These are phyloP conservation scores for Berghia stephanieae DNA, from an alignment of 1,140 invertebrate species.

Conservation along the genomic window DNA sequence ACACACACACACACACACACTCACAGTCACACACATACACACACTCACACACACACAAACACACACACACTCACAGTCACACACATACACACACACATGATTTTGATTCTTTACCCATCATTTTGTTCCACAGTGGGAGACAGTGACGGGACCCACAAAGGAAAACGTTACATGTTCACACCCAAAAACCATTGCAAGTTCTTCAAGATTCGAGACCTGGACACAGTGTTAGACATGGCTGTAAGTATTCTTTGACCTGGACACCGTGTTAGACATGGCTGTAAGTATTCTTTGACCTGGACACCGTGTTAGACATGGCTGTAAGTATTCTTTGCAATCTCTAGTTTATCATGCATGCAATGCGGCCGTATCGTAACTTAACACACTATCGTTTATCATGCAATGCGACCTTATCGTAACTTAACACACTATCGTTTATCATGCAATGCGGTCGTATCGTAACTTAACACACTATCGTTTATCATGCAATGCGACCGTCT, in stretches of 20 bases:
- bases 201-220: slow-evolving; percentile 51
- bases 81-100: neutral
- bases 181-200: slow-evolving; percentile 55
- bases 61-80: neutral
- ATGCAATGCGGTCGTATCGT: too few relatives aligned
- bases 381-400: too few relatives aligned
- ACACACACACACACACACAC: too few relatives aligned
- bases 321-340: too few relatives aligned
- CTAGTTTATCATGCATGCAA: too few relatives aligned
- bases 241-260: slow-evolving; percentile 51
- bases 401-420: too few relatives aligned
- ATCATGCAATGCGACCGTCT: too few relatives aligned
- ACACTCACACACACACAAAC: too few relatives aligned
- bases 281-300: slow-evolving; percentile 51
- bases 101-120: too few relatives aligned
- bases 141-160: slow-evolving; percentile 53
- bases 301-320: slow-evolving; percentile 50
- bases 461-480: too few relatives aligned
- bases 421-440: too few relatives aligned
- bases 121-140: slow-evolving; percentile 56
- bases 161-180: slow-evolving; percentile 56
- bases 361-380: too few relatives aligned
- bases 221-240: slow-evolving; percentile 50
- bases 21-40: neutral
- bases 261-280: slow-evolving; percentile 50